Conservation (phyloP, 2,797 vertebrate species). For the Ara ararauna region DNA sequence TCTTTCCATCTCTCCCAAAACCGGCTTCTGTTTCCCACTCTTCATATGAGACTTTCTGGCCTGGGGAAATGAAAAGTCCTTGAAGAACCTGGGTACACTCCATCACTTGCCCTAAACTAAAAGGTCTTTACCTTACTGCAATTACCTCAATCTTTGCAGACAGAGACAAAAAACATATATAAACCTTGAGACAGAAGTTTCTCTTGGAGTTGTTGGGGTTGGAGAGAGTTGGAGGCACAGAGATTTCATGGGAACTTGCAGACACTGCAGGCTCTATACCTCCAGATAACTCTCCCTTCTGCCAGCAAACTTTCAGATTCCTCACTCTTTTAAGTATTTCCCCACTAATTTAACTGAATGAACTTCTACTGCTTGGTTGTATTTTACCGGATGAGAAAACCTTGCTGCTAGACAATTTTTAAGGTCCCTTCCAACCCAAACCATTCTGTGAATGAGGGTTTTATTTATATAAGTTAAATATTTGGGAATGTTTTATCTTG, state of each 20-base stretch:
- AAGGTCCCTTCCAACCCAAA: neutral
- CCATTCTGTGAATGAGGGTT: neutral
- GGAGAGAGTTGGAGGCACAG: neutral
- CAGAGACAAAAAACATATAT: neutral
- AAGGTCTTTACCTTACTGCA: neutral
- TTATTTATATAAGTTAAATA: neutral
- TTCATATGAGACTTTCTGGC: neutral
- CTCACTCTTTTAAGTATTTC: neutral
- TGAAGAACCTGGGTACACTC: neutral
- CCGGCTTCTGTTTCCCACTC: neutral
- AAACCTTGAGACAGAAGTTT: neutral
- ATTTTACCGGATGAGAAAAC: neutral
- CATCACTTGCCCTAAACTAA: neutral
- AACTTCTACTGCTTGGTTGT: neutral
- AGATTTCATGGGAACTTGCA: neutral
- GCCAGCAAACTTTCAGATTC: neutral
- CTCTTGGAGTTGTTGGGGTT: neutral
- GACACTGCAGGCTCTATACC: neutral
- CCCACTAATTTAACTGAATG: neutral
- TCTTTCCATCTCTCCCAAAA: neutral
- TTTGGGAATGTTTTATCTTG: neutral
- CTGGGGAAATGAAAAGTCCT: neutral
- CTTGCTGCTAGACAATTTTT: neutral
- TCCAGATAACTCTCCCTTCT: neutral
- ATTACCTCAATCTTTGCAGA: neutral